Base-by-base conservation (phyloP, 2,888 invertebrate species). In the Callimorpha dominula region DNA sequence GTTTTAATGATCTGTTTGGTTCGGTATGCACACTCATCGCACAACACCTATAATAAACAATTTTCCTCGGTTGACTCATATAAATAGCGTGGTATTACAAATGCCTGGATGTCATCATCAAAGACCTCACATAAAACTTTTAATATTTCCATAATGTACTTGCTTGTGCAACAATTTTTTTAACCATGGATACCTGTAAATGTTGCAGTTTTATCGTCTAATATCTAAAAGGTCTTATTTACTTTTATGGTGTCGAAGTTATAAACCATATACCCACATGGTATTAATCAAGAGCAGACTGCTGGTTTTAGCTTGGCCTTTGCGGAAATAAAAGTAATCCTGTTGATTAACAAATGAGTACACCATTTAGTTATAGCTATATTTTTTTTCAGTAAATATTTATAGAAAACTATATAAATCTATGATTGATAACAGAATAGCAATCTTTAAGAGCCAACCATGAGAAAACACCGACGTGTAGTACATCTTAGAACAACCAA, bases 61-160 rank as follows among this genome's bases (percentile, higher is more conserved):
- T 72, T 72, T 69, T 57, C 72, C 65, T 69, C 72, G 72, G 65
- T 72, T 72, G 72, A 72, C 57, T 72, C 65, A 72, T 65, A 40
- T 68, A 62, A 72, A 72, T 65, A 31, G 68, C 65, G 68, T 65
- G 50, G 20, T 68, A 72, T 63, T 63, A 72, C 68, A 68, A 68
- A 72, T 68, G 42, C 68, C 52, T 65, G 46, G 50, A 65, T 68
- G 72, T 60, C 68, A 68, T 65, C 68, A 72, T 72, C 46, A 8
- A 7, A 68, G 72, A 72, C 72, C 72, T 68, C 72, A 68, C 65
- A 72, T 43, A 31, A 42, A 17, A 20, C n/a, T 20, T n/a, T 31
- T 63, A 43, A 67, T 49, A 67, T 7, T 31, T 52, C 4, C 54
- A 43, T 63, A 17, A 68, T 50, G 42, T 11, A 6, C 20, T 42